Base-by-base conservation (phyloP, 2,888 invertebrate species). In the Eurois occulta region DNA sequence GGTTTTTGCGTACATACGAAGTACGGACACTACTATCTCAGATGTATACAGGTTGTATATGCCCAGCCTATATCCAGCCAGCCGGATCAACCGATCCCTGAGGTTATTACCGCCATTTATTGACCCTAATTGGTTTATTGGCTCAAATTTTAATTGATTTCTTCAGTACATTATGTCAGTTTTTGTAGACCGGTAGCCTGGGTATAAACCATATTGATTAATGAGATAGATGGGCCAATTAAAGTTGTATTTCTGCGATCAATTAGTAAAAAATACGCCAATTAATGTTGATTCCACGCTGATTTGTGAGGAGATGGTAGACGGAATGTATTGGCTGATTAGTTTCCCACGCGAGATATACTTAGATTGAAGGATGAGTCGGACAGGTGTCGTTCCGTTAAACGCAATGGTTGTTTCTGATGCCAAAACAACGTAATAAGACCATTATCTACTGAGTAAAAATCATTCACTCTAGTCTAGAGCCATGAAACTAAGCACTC, bases 141-240 rank as follows among this genome's bases (percentile, higher is more conserved):
- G 70, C 75, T 77, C 74, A 52, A 38, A 66, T 5, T 74, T 87
- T 85, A 81, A 88, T 86, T 80, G 72, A 83, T 86, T 87, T 77
- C 66, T 80, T 74, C 43, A 77, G 73, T 69, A 77, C n/a, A 35
- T 75, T 28, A 60, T 58, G 32, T 43, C 77, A 62, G 74, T 69
- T 77, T 84, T 75, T 78, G 32, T 78, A 48, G 67, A 77, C 66
- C 78, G 64, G 78, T 75, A 83, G 81, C 77, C 16, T 28, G 16
- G n/a, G 41, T 66, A 68, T 77, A 79, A 80, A 79, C 35, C 13
- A 21, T 10, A 11, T 64, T 81, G 67, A 81, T 84, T 73, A 76
- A 83, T 81, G 75, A 76, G 62, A 77, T 70, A 77, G 78, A 88
- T 76, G 70, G 41, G 78, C 78, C 81, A 88, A 81, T 86, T 87